A percentile compares a stretch with the other conserved stretches of the same genome.
Conservation (phyloP, 2,113 vertebrate species). For the Cynopterus brachyotis region DNA sequence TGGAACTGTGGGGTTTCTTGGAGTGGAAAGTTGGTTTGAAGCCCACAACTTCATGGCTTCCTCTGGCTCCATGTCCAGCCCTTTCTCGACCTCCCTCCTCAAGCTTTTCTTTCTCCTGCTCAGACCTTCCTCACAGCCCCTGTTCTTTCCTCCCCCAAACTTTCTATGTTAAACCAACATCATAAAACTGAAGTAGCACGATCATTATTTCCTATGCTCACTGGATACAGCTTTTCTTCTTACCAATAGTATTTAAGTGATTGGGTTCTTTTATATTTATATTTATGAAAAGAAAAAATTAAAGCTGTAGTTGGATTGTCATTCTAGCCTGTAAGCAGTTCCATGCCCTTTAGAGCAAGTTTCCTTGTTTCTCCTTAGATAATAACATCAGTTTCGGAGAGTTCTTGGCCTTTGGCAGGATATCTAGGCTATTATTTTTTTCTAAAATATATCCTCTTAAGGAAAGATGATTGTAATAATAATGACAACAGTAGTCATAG, state of each 20-base stretch:
- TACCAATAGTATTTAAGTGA: background rate
- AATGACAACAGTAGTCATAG: rapidly evolving
- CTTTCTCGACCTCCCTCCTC: background rate
- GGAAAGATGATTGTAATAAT: background rate
- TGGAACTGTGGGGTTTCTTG: background rate
- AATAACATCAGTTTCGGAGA: rapidly evolving
- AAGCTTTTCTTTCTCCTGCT: background rate
- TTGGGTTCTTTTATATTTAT: background rate
- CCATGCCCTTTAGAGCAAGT: background rate
- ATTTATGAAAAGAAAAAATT: background rate
- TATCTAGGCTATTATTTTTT: too few species aligned
- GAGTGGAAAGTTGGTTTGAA: too few species aligned
- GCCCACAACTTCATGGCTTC: background rate
- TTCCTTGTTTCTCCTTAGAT: background rate
- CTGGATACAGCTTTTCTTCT: background rate
- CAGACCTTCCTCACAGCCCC: too few species aligned
- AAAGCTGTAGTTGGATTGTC: background rate
- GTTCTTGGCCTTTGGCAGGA: too few species aligned
- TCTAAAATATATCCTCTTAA: background rate
- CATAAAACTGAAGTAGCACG: background rate
- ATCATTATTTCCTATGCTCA: background rate
- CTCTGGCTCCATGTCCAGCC: background rate
- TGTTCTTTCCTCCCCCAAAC: background rate
- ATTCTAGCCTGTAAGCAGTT: background rate
- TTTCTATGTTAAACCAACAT: too few species aligned